Evolutionary conservation across 2,113 vertebrate species (phyloP).

Genomic region (Salvelinus sp.): DNA sequence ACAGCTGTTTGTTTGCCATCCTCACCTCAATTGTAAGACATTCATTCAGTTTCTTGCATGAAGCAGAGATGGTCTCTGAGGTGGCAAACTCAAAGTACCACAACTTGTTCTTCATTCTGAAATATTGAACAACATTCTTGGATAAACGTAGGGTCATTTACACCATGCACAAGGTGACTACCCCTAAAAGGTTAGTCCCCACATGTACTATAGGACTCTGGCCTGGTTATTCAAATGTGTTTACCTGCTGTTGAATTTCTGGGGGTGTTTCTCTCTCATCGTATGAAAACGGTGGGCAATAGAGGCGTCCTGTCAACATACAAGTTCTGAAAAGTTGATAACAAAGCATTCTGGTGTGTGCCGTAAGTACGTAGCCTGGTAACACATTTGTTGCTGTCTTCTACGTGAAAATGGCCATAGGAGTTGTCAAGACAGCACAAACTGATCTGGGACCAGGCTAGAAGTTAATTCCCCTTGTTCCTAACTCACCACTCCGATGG

Average conservation of each 20-base stretch:
- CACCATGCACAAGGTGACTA: background rate
- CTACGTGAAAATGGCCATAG: no score
- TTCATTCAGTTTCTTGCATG: constrained; percentile 89
- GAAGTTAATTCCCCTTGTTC: background rate
- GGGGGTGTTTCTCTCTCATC: constrained; percentile 92
- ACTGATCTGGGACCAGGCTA: background rate
- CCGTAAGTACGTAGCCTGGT: background rate
- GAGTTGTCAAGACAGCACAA: no score
- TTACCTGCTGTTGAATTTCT: constrained; percentile 97
- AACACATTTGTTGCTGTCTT: no score
- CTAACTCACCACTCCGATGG: constrained; percentile 88
- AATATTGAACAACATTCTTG: constrained; percentile 16
- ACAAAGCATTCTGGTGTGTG: background rate
- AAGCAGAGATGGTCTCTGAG: constrained; percentile 91
- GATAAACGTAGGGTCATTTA: background rate
- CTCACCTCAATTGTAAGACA: constrained; percentile 84
- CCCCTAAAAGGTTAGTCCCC: no score
- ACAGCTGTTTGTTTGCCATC: background rate
- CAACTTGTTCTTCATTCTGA: constrained; percentile 94
- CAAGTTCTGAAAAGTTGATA: background rate
- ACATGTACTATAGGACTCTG: no score
- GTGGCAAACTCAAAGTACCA: constrained; percentile 97
- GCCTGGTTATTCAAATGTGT: constrained; percentile 12
- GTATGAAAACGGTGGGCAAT: constrained; percentile 92
- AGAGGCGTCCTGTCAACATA: constrained; percentile 83